Base-by-base conservation (phyloP, 2,888 invertebrate species). In the Drosophila nr. perissopoda region DNA sequence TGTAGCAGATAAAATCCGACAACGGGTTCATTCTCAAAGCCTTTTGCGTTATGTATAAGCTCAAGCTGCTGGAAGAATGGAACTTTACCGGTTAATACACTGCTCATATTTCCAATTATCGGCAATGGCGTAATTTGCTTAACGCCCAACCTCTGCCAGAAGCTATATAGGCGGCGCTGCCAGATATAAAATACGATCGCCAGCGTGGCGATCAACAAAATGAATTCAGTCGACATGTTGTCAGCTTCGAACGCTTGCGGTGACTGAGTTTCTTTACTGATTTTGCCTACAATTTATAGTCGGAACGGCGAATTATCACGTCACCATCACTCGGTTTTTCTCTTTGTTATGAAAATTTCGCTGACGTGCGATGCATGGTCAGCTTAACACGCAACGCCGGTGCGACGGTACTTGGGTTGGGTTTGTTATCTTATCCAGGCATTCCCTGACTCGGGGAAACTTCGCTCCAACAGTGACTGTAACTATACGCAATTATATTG, bases 41-140 rank as follows among this genome's bases (percentile, higher is more conserved):
- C 69, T 36, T 92, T 74, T 69, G 76, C 38, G 73, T 90, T 48
- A 48, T 78, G 54, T 38, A 74, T 18, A 33, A 92, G 73, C 57
- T 92, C 91, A 0, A 93, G 16, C 2, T 91, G 90, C 5, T 90
- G 68, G 2, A 90, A 89, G 0, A 91, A 74, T 16, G 91, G 64
- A 29, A 69, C 78, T 49, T 75, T 87, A 13, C 83, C 80, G 0
- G 90, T 62, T 0, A 93, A 2, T 7, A 92, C 83, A 2, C 89
- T 84, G 0, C 66, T 74, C 31, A 93, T 77, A 69, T 93, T 94
- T 11, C 94, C 94, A 33, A 93, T 51, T n/a, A 94, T 76, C 2
- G 91, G 90, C 0, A 76, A 69, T 0, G 94, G 91, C 2, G 87
- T 60, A 0, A 93, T 58, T 42, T 90, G 90, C 13, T 88, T 83